A percentile compares a stretch with the other conserved stretches of the same genome.
phyloP scores from a whole-genome alignment of 1,140 invertebrate genomes.

The Melanaphis sacchari region DNA sequence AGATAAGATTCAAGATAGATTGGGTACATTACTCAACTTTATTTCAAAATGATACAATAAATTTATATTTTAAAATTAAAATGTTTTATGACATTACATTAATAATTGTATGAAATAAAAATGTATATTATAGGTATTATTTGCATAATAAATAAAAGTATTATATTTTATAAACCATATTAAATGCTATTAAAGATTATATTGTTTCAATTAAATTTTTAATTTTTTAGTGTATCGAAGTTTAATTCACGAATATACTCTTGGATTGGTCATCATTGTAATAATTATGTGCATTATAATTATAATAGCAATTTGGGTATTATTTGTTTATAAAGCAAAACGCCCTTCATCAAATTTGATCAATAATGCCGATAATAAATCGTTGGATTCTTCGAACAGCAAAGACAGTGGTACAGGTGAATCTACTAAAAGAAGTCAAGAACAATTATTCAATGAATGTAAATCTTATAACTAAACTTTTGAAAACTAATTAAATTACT shows the following conservation, averaged over 20 bases:
- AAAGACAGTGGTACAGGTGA: constrained; percentile 72
- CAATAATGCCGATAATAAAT: constrained; percentile 64
- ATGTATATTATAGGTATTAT: no score
- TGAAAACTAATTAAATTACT: neutral
- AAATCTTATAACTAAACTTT: neutral
- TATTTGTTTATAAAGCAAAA: constrained; percentile 87
- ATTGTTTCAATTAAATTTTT: neutral
- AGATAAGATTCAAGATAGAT: neutral
- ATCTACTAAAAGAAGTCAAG: constrained; percentile 69
- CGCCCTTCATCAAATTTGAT: constrained; percentile 63
- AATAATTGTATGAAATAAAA: neutral
- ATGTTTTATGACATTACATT: neutral
- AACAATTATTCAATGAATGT: constrained; percentile 64
- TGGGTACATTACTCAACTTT: neutral
- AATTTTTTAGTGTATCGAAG: constrained; percentile 24
- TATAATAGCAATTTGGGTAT: constrained; percentile 90
- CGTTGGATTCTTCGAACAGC: constrained; percentile 66
- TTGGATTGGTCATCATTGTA: constrained; percentile 86
- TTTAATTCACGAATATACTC: constrained; percentile 56
- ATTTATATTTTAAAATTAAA: neutral
- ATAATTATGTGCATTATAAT: constrained; percentile 88
- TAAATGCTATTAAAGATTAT: neutral
- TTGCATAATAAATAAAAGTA: no score
- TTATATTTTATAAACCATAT: neutral
- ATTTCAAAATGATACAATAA: neutral